Percentiles rank a stretch among this genome's conserved stretches.
These are phyloP conservation scores for Scolopax rusticola DNA, from an alignment of 2,797 vertebrate genomes.

Conservation along the genomic window DNA sequence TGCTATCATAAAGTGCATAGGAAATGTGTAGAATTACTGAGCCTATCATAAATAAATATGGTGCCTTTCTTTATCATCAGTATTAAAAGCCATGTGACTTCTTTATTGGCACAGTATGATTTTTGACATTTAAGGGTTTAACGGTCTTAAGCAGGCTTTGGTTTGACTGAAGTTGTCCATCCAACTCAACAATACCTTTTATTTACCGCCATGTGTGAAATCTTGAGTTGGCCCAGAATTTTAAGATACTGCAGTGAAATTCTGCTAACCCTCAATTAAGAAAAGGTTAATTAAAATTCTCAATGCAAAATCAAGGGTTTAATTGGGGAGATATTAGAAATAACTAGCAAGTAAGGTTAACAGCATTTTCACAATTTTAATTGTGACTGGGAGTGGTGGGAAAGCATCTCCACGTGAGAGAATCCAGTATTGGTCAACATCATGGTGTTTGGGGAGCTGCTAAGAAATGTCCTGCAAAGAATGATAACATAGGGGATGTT, in stretches of 20 bases:
- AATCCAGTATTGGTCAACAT: background rate
- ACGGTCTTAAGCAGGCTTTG: background rate
- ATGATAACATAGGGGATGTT: background rate
- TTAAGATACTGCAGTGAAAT: too few species aligned
- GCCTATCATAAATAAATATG: constrained; percentile 29
- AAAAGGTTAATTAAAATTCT: background rate
- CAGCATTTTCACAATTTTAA: background rate
- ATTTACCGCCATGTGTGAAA: background rate
- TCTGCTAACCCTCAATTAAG: background rate
- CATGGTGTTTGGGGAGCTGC: background rate
- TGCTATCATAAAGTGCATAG: constrained; percentile 11
- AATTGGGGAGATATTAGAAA: background rate
- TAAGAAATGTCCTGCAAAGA: background rate
- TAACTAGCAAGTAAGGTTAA: background rate
- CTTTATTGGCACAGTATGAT: background rate
- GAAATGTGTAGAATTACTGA: constrained; percentile 17
- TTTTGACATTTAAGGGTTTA: background rate
- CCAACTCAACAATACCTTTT: background rate
- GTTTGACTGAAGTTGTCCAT: background rate
- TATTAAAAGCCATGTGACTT: constrained; percentile 45
- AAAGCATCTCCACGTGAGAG: background rate
- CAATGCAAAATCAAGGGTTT: background rate
- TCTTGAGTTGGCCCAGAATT: background rate
- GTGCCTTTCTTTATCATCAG: constrained; percentile 37
- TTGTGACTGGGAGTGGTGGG: background rate